These are phyloP conservation scores for Telmatherina bonti DNA, from an alignment of 2,797 vertebrate genomes.

Conservation along the genomic window DNA sequence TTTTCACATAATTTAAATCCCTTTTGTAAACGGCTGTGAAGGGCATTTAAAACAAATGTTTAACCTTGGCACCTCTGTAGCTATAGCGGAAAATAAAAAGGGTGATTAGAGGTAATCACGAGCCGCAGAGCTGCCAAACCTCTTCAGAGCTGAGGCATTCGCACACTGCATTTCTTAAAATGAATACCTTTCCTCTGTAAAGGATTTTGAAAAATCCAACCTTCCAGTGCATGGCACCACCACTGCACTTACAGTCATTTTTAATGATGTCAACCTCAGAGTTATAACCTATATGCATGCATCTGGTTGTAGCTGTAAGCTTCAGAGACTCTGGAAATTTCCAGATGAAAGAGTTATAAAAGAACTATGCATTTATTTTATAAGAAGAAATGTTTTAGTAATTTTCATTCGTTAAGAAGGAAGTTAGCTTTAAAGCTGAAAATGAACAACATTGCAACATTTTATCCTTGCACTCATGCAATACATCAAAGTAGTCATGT, in stretches of 20 bases:
- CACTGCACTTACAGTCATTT: slow-evolving; percentile 74
- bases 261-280: slow-evolving; percentile 49
- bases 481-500: slow-evolving; percentile 1
- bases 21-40: slow-evolving; percentile 63
- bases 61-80: slow-evolving; percentile 76
- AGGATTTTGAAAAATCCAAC: slow-evolving; percentile 43
- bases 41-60: slow-evolving; percentile 69
- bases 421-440: slow-evolving; percentile 11
- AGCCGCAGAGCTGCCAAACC: slow-evolving; percentile 77
- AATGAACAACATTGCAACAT: slow-evolving; percentile 10
- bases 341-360: slow-evolving; percentile 9
- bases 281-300: slow-evolving; percentile 66
- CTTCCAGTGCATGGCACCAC: slow-evolving; percentile 77
- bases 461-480: slow-evolving; percentile 2
- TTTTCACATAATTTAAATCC: slow-evolving; percentile 55
- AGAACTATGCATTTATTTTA: slow-evolving; percentile 23
- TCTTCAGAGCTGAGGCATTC: slow-evolving; percentile 73
- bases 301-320: slow-evolving; percentile 32
- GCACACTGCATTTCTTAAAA: slow-evolving; percentile 64
- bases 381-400: slow-evolving; percentile 11
- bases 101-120: slow-evolving; percentile 62
- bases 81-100: slow-evolving; percentile 55
- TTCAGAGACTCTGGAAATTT: slow-evolving; percentile 19
- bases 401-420: slow-evolving; percentile 1
- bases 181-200: slow-evolving; percentile 72